A percentile compares a stretch with the other conserved stretches of the same genome.
phyloP scores from a whole-genome alignment of 2,888 invertebrate species.

The Poecilobothrus nobilitatus region DNA sequence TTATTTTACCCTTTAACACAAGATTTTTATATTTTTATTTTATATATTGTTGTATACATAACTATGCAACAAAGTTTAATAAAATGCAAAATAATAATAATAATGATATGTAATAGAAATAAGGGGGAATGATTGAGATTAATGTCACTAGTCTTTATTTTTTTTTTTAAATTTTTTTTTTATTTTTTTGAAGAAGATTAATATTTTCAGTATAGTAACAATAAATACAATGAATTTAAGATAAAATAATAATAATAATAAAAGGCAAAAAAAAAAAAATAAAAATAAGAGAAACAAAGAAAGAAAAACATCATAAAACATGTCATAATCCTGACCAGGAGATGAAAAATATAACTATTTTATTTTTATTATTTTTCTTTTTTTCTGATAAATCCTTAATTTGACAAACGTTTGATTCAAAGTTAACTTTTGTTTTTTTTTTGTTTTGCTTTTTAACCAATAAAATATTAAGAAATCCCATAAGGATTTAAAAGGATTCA shows the following conservation, averaged over 20 bases:
- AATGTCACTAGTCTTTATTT: not conserved
- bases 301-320: not conserved
- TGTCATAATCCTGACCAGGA: not conserved
- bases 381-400: not conserved
- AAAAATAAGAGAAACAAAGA: not conserved
- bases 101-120: not conserved
- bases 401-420: not conserved
- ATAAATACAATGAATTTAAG: not conserved
- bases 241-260: not conserved
- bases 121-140: slow-evolving; percentile 2
- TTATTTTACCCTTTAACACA: not conserved
- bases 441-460: too few species aligned
- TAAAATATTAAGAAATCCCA: not conserved
- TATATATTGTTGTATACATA: not conserved
- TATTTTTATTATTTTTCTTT: not conserved
- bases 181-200: not conserved
- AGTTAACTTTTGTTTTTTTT: not conserved
- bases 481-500: not conserved
- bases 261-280: not conserved
- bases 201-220: not conserved
- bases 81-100: not conserved
- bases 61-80: not conserved
- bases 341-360: not conserved
- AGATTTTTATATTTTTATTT: too few species aligned
- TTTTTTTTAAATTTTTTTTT: not conserved